A percentile compares a stretch with the other conserved stretches of the same genome.
These are phyloP conservation scores for Crepidodera aurea DNA, from an alignment of 2,888 invertebrate genomes.

Conservation along the genomic window DNA sequence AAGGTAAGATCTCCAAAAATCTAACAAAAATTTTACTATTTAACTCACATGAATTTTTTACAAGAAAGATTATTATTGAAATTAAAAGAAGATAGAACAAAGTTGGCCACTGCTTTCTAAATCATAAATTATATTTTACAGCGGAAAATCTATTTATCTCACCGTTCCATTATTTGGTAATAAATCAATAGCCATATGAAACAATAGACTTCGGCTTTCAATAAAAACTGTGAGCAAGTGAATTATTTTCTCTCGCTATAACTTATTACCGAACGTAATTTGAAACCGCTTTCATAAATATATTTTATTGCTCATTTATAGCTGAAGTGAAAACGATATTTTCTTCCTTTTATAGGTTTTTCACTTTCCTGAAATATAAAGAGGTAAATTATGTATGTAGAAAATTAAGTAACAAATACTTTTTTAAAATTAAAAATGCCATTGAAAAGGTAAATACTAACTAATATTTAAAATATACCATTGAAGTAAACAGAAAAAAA, in stretches of 20 bases:
- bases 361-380: background rate
- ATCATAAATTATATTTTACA: background rate
- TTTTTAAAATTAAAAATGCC: too few species aligned
- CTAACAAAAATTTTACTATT: too few species aligned
- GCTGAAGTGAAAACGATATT: conserved; percentile 7
- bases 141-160: conserved; percentile 6
- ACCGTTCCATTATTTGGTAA: background rate
- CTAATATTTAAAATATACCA: too few species aligned
- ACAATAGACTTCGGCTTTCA: conserved; percentile 5
- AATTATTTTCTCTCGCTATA: conserved; percentile 2
- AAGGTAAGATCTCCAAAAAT: too few species aligned
- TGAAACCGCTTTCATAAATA: conserved; percentile 10
- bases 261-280: conserved; percentile 6
- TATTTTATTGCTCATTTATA: background rate
- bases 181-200: conserved; percentile 6
- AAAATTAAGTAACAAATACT: too few species aligned
- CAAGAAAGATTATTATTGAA: background rate
- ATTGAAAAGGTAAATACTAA: too few species aligned
- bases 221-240: conserved; percentile 4
- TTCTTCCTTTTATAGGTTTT: background rate
- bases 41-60: too few species aligned
- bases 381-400: too few species aligned
- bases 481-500: too few species aligned
- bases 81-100: background rate
- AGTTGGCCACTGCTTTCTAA: conserved; percentile 7